Base-by-base conservation (phyloP, 2,797 vertebrate genomes). In the Macropodus opercularis region DNA sequence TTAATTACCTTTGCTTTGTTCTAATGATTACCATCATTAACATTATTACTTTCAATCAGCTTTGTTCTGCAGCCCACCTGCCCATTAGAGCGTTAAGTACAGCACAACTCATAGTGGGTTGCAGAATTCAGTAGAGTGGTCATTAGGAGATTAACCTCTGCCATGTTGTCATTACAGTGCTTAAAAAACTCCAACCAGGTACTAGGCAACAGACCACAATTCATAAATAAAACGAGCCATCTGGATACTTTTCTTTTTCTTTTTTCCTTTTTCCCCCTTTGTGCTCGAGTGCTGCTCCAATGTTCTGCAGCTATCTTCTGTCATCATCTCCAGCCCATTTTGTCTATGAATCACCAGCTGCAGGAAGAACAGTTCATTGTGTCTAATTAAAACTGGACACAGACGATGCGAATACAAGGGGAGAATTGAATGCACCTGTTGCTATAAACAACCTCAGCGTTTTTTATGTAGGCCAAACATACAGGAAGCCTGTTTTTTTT, bases 161-260 rank as follows among this genome's bases (percentile, higher is more conserved):
- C 69, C 63, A 53, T 69, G 65, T 65, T 65, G 60, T 38, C 17
- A 38, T 51, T 76, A 77, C 66, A 62, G 61, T 29, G 40, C n/a
- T 17, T 0, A 40, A 29, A 26, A 72, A 72, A 72, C 54, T 48
- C 23, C 1, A 38, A 61, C n/a, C 55, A 71, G 72, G 78, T 73
- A 70, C 75, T 47, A 67, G 61, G 79, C 79, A 80, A 80, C 69
- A 41, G 63, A 46, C 38, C 43, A 34, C 46, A 43, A 78, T 86
- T 71, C 86, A 85, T 81, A 63, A 34, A 84, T 81, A 40, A 61
- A 89, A 85, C 58, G 72, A 70, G 69, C 87, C 90, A 91, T 90
- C 89, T 89, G 90, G 77, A 59, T 77, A n/a, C 27, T 11, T 32
- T 32, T 58, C 61, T 71, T 80, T 72, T 76, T n/a, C n/a, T n/a